Percentiles rank a stretch among this genome's conserved stretches.
These are phyloP conservation scores for Scaptomyza flava DNA, from an alignment of 2,888 invertebrate genomes.

Conservation along the genomic window DNA sequence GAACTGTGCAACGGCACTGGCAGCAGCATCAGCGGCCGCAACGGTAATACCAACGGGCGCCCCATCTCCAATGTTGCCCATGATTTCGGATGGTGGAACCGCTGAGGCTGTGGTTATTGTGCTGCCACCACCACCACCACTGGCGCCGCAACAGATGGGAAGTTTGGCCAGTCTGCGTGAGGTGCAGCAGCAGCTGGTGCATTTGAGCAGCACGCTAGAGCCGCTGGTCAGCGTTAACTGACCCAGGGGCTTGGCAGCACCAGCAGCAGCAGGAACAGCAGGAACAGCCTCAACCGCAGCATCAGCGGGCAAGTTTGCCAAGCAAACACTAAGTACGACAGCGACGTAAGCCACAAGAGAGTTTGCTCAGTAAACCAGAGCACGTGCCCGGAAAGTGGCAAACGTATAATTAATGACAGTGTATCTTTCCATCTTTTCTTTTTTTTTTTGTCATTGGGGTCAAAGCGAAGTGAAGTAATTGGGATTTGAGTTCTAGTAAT, in stretches of 20 bases:
- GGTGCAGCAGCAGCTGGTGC: constrained; percentile 72
- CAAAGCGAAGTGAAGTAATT: constrained; percentile 70
- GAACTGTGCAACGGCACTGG: constrained; percentile 58
- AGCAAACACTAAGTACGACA: constrained; percentile 64
- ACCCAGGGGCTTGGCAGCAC: constrained; percentile 66
- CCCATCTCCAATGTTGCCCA: constrained; percentile 62
- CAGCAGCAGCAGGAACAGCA: constrained; percentile 15
- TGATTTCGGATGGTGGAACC: constrained; percentile 30
- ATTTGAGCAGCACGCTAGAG: constrained; percentile 74
- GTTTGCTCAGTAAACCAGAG: constrained; percentile 17
- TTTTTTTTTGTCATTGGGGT: constrained; percentile 42
- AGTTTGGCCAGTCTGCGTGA: constrained; percentile 69
- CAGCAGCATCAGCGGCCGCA: constrained; percentile 53
- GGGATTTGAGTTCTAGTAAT: constrained; percentile 72
- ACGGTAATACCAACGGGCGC: constrained; percentile 80
- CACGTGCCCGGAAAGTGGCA: constrained; percentile 7
- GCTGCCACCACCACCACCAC: constrained; percentile 61
- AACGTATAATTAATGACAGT: constrained; percentile 70
- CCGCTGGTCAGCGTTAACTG: constrained; percentile 83
- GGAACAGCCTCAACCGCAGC: constrained; percentile 35
- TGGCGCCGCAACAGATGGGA: constrained; percentile 53
- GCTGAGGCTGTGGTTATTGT: constrained; percentile 81
- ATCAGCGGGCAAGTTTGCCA: constrained; percentile 56
- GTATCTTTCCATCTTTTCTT: constrained; percentile 41
- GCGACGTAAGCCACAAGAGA: constrained; percentile 64